Conservation (phyloP, 2,797 vertebrate species). For the Perodicticus potto region DNA sequence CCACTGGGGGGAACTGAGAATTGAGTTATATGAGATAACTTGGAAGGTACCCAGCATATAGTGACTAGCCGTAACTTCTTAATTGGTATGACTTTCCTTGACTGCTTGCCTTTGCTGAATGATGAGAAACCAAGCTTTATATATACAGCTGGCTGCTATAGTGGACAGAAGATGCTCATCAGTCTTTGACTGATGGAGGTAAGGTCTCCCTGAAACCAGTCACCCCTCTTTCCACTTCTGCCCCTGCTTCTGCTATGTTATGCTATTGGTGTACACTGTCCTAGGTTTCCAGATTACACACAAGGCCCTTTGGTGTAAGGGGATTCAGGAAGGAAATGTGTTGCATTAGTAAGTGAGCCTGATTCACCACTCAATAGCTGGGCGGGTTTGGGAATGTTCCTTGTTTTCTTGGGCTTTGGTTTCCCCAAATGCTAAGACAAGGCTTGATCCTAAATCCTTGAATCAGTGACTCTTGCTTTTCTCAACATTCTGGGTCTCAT, state of each 20-base stretch:
- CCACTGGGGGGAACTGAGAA: background rate
- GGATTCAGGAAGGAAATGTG: background rate
- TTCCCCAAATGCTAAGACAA: background rate
- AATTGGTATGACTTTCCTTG: accelerated
- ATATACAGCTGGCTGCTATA: accelerated
- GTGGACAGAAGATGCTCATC: background rate
- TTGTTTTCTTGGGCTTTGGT: background rate
- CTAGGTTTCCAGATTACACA: background rate
- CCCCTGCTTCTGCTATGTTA: background rate
- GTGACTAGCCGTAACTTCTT: background rate
- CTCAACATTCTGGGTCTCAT: background rate
- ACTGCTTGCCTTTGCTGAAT: background rate
- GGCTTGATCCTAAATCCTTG: background rate
- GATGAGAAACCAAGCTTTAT: background rate
- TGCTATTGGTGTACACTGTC: background rate
- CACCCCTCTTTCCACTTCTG: accelerated
- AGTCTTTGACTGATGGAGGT: background rate
- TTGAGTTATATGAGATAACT: background rate
- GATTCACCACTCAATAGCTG: background rate
- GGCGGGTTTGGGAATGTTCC: background rate
- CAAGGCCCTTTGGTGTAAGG: background rate
- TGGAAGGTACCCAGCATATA: background rate
- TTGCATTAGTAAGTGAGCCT: background rate
- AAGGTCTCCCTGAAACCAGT: background rate
- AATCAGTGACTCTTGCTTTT: background rate